Conservation (phyloP, 2,113 vertebrate genomes). For the Bambusicola thoracicus region DNA sequence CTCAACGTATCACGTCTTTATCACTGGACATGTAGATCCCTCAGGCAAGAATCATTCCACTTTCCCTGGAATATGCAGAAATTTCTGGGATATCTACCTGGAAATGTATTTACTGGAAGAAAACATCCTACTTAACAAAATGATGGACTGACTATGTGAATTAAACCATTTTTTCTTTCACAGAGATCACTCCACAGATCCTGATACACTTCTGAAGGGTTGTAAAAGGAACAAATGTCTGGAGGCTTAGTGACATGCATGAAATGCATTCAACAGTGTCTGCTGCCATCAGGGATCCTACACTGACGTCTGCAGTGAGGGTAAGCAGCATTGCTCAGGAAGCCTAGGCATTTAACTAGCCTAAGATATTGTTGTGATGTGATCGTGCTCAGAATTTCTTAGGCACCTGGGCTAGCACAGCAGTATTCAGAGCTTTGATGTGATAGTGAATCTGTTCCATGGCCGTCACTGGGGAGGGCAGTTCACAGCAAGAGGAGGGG, state of each 20-base stretch:
- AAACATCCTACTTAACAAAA: neutral
- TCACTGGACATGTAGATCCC: neutral
- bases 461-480: neutral
- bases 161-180: neutral
- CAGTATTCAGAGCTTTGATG: neutral
- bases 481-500: neutral
- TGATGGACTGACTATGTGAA: neutral
- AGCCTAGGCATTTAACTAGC: neutral
- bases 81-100: neutral
- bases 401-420: neutral
- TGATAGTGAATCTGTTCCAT: neutral
- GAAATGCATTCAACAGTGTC: neutral
- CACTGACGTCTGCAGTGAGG: neutral
- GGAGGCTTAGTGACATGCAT: neutral
- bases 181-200: neutral
- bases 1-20: neutral
- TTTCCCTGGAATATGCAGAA: neutral
- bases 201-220: neutral
- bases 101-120: neutral
- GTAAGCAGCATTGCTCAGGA: neutral
- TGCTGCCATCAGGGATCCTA: neutral
- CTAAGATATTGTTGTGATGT: neutral
- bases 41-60: neutral
- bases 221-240: neutral
- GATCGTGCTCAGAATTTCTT: neutral